Conservation (phyloP, 2,888 invertebrate genomes). For the Aromia moschata region DNA sequence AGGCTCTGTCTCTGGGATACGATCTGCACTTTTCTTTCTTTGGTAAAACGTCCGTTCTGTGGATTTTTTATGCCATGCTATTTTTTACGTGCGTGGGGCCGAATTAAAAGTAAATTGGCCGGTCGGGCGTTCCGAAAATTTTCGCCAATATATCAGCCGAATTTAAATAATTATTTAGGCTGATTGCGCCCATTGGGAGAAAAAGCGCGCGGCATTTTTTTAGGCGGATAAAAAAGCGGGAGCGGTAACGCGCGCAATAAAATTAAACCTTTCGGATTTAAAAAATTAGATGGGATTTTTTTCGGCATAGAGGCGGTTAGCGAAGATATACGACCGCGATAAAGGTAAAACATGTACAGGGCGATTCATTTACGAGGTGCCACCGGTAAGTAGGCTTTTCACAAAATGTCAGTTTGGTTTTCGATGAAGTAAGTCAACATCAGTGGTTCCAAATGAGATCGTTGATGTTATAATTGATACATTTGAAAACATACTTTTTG, state of each 20-base stretch:
- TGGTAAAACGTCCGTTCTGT: slow-evolving; percentile 24
- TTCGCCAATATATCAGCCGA: slow-evolving; percentile 10
- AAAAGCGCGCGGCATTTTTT: slow-evolving; percentile 9
- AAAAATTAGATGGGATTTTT: slow-evolving; percentile 7
- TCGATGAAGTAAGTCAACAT: too few relatives aligned
- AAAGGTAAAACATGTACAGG: too few relatives aligned
- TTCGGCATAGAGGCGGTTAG: not conserved
- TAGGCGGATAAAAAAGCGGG: not conserved
- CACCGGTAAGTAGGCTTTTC: too few relatives aligned
- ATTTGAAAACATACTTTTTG: too few relatives aligned
- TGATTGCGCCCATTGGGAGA: slow-evolving; percentile 3
- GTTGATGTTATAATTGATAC: too few relatives aligned
- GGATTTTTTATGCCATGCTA: slow-evolving; percentile 24
- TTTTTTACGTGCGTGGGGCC: slow-evolving; percentile 8
- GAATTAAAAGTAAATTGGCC: slow-evolving; percentile 22
- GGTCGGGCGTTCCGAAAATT: slow-evolving; percentile 2
- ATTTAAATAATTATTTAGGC: slow-evolving; percentile 15
- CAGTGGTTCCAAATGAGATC: too few relatives aligned
- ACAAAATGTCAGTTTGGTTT: too few relatives aligned
- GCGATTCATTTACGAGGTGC: too few relatives aligned
- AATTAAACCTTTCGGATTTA: not conserved
- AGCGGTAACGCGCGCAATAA: not conserved
- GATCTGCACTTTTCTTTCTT: slow-evolving; percentile 35
- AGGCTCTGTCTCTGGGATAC: slow-evolving; percentile 37
- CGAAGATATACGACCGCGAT: too few relatives aligned